Evolutionary conservation across 2,797 vertebrate genomes (phyloP), one percentile per base, ranked within the genome.

Genomic region (Micrastur ruficollis): DNA sequence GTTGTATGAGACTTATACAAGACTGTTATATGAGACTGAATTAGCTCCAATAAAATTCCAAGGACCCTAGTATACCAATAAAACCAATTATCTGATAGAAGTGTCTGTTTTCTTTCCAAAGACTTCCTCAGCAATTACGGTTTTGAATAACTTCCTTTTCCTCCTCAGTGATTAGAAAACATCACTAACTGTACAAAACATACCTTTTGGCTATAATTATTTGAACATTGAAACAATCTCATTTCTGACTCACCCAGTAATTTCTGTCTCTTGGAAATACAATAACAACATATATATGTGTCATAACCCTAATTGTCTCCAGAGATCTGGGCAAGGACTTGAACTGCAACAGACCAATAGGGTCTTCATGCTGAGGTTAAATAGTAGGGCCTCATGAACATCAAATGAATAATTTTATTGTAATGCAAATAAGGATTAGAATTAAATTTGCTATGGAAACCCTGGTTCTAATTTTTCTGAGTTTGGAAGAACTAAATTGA

Each of bases 391-490:
- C 47, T 78, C 11, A 8, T 29, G 61, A 92, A 49, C 31, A 56
- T 14, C 25, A 56, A 87, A 56, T 65, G 17, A 81, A 66, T 65
- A 70, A 78, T 73, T 89, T 68, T 59, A 47, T 81, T 91, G 65
- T 66, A 32, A 74, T 38, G 36, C 62, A 90, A 90, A 92, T 84
- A 87, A 42, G 15, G 29, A 83, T 53, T 75, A 56, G 14, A 56
- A 9, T 66, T 85, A 59, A 59, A 93, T 66, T 91, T 92, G 70
- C 68, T 71, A 90, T 90, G 74, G 86, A 92, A 96, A 92, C 79
- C 26, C 14, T 44, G 42, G 38, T 5, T 62, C 4, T 58, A 78
- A 46, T 90, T 81, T 94, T 84, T 78, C 38, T 59, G 56, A 85
- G 29, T 71, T 88, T 67, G 20, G 22, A 85, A 84, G 36, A 78